Percentiles rank a stretch among this genome's conserved stretches.
phyloP scores from a whole-genome alignment of 2,888 invertebrate species.

The Helicoverpa assulta region DNA sequence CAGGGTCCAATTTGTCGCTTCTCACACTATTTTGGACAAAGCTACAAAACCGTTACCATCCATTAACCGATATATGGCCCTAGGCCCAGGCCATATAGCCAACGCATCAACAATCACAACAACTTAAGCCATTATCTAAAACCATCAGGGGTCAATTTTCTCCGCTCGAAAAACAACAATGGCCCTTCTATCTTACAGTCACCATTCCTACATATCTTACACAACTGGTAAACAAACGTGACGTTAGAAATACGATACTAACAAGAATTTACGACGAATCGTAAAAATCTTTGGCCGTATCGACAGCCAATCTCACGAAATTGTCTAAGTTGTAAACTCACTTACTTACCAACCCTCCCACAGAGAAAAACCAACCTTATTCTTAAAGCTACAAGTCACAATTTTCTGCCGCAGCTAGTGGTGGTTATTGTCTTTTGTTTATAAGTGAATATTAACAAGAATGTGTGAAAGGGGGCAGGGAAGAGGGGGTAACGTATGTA shows the following conservation, averaged over 20 bases:
- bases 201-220: slow-evolving; percentile 53
- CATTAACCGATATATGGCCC: slow-evolving; percentile 10
- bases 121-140: slow-evolving; percentile 17
- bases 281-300: slow-evolving; percentile 66
- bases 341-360: neutral
- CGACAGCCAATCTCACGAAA: slow-evolving; percentile 63
- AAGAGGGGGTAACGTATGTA: slow-evolving; percentile 69
- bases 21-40: neutral
- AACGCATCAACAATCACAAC: slow-evolving; percentile 12
- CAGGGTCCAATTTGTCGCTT: too few species aligned
- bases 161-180: slow-evolving; percentile 52
- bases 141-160: slow-evolving; percentile 23
- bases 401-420: slow-evolving; percentile 4
- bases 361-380: slow-evolving; percentile 11
- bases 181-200: slow-evolving; percentile 40
- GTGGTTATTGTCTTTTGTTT: slow-evolving; percentile 15
- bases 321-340: neutral
- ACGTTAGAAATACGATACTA: slow-evolving; percentile 62
- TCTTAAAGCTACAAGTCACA: rapidly evolving
- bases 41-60: slow-evolving; percentile 17
- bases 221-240: slow-evolving; percentile 54
- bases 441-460: slow-evolving; percentile 49
- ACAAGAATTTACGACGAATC: slow-evolving; percentile 66
- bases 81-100: slow-evolving; percentile 3
- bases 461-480: slow-evolving; percentile 67